Percentiles rank a stretch among this genome's conserved stretches.
These are phyloP conservation scores for Empis stercorea DNA, from an alignment of 2,888 invertebrate species.

Conservation along the genomic window DNA sequence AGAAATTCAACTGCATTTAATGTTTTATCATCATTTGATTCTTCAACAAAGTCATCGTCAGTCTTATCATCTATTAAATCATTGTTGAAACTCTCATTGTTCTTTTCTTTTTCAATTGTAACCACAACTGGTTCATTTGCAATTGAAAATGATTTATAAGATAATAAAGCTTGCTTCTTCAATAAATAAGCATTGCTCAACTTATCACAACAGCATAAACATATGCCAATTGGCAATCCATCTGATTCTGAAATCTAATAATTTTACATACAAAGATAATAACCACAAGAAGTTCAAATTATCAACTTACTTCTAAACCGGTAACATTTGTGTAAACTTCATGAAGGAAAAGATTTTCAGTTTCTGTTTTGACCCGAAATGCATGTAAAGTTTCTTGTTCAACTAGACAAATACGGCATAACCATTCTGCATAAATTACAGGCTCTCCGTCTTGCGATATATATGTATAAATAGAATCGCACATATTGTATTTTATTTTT, in stretches of 20 bases:
- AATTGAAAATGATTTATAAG: constrained; percentile 3
- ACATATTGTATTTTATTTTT: too few relatives aligned
- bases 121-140: too few relatives aligned
- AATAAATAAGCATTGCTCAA: constrained; percentile 12
- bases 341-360: not conserved
- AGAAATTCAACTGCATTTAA: not conserved
- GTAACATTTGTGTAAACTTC: constrained; percentile 6
- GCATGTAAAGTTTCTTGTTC: too few relatives aligned
- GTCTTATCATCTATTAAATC: not conserved
- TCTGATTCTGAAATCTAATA: constrained; percentile 10
- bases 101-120: not conserved
- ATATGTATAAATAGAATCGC: too few relatives aligned
- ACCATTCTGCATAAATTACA: too few relatives aligned
- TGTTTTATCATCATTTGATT: not conserved
- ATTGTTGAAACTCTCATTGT: not conserved
- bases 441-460: too few relatives aligned
- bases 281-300: not conserved
- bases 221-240: constrained; percentile 8
- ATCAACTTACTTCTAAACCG: constrained; percentile 3
- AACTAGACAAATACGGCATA: too few relatives aligned
- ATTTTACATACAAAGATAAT: too few relatives aligned
- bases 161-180: constrained; percentile 10
- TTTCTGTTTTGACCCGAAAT: not conserved
- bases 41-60: not conserved
- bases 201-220: constrained; percentile 8